Base-by-base conservation (phyloP, 2,888 invertebrate species). In the Drosophila anomalata region DNA sequence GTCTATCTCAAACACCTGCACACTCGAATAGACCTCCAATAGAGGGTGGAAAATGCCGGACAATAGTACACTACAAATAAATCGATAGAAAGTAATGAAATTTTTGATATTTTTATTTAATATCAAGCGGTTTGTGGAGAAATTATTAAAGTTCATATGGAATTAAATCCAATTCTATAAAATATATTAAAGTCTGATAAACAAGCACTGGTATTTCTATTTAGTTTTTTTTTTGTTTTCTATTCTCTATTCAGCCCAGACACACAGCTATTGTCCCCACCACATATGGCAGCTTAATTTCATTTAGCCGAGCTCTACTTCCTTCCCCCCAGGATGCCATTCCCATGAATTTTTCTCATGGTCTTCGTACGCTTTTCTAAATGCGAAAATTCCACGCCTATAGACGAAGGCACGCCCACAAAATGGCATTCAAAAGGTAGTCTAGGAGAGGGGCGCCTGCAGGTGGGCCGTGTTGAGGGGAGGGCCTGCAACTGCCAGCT, bases 281-380 rank as follows among this genome's bases (percentile, higher is more conserved):
- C 59, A 39, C 70, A 59, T 42, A 48, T 53, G 52, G 71, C 53
- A 59, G 71, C 69, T 69, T 69, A 69, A 69, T 69, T 69, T 69
- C 44, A 69, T 69, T 69, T 69, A 69, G 69, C 42, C 42, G 39
- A 44, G 47, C 65, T 20, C 12, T 11, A 22, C 44, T 29, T 67
- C 44, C 39, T 36, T 47, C 12, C 36, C 36, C n/a, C 36, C 36
- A 29, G 36, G 36, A 20, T 29, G 36, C 54, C 47, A 47, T 41
- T 44, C 52, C 42, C 60, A 51, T 69, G 60, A 44, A 70, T 69
- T 69, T 71, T 53, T 70, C 67, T 65, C 71, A 69, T 69, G 69
- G 69, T 47, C 65, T 33, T 29, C 48, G 59, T 53, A 59, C 36
- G 59, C 68, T 52, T 70, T 36, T 70, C 71, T 70, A 67, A 65